Base-by-base conservation (phyloP, 2,888 invertebrate genomes). In the Philaethria dido region DNA sequence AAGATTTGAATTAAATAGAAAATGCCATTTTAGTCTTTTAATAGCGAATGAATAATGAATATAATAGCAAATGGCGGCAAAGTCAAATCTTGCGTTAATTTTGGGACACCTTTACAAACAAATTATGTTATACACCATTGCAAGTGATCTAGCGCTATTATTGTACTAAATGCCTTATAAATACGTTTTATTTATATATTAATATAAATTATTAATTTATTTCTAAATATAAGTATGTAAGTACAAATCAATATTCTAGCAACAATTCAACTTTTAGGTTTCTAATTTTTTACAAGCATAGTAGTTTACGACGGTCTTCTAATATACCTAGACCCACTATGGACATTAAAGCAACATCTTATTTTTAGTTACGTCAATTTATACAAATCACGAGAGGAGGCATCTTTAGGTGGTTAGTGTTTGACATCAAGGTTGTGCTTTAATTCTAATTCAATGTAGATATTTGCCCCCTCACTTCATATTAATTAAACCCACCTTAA, bases 91-190 rank as follows among this genome's bases (percentile, higher is more conserved):
- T n/a, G n/a, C n/a, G n/a, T n/a, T n/a, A n/a, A n/a, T n/a, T n/a
- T n/a, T n/a, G n/a, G n/a, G n/a, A n/a, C n/a, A n/a, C n/a, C n/a
- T n/a, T n/a, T n/a, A 60, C 13, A 29, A 36, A 45, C 14, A 45
- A 33, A 45, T 57, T 13, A 16, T 11, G 16, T 20, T 57, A 9
- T 20, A 65, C 42, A 60, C 9, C 29, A 33, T 50, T 33, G 18
- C 47, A 48, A 42, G 45, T 44, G 1, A 29, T 22, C 57, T 69
- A 72, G 68, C 64, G 48, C 79, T 82, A 81, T 82, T 84, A 85
- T 85, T 83, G 81, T 82, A 80, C 85, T 84, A 82, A 76, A 78
- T 81, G 78, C 75, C 73, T 73, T 75, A 73, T n/a, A 74, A 71
- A 74, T 74, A 73, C 67, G 75, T 73, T 69, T 68, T 62, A 72